Conservation (phyloP, 2,113 vertebrate species). For the Pedionomus torquatus region DNA sequence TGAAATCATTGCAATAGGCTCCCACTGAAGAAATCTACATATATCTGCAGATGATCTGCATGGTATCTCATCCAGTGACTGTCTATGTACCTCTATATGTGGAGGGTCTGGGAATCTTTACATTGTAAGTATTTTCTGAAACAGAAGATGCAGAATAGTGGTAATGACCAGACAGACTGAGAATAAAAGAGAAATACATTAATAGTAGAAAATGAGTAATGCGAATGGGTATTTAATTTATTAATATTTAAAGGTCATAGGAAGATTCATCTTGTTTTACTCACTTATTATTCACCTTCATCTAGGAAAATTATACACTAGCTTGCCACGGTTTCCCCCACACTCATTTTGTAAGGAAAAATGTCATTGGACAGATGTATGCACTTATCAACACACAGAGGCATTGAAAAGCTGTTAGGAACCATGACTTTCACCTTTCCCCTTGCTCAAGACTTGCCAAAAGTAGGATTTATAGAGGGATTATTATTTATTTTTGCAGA, state of each 20-base stretch:
- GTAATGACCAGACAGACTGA: background rate
- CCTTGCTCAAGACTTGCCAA: background rate
- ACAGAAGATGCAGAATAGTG: background rate
- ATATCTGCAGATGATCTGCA: background rate
- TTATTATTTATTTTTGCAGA: background rate
- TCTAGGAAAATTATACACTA: background rate
- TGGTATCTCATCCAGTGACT: background rate
- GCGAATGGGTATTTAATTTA: slow-evolving; percentile 27
- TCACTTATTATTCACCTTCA: slow-evolving; percentile 26
- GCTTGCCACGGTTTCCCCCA: background rate
- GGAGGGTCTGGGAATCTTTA: background rate
- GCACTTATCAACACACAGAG: background rate
- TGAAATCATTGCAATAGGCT: background rate
- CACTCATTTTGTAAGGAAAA: background rate
- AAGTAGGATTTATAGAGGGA: background rate
- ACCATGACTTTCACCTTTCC: background rate
- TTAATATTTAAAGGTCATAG: slow-evolving; percentile 42
- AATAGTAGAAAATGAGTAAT: slow-evolving; percentile 38
- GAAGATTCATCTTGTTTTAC: slow-evolving; percentile 33
- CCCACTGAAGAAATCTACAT: background rate
- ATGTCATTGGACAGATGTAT: background rate
- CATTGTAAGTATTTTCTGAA: background rate
- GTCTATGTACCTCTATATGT: background rate
- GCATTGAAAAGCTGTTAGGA: background rate
- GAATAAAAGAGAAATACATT: slow-evolving; percentile 8